Evolutionary conservation across 2,888 invertebrate species (phyloP), one percentile per base, ranked within the genome.

Genomic region (Calliphora vomitoria): DNA sequence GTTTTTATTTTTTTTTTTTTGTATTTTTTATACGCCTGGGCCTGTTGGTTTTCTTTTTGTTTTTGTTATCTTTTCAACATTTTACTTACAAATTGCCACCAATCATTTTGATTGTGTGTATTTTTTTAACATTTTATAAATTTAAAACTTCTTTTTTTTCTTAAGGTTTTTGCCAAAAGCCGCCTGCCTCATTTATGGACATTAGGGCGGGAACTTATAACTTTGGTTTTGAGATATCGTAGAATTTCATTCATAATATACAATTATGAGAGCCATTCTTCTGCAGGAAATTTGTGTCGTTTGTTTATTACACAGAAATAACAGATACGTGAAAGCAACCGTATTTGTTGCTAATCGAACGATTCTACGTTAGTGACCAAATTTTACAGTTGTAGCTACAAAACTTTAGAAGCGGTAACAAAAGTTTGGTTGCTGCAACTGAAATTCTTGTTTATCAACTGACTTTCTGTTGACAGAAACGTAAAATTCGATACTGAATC

Each of bases 31-130:
- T n/a, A 64, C 35, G 50, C 1, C 25, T 62, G 53, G 69, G 50
- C 69, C 55, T 66, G 60, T 25, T 71, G 15, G 44, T 82, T 88
- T 82, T 82, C 64, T 18, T 76, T 58, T 76, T 80, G 38, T 69
- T 62, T 53, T 66, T 79, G 13, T 82, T 74, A 83, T 88, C 87
- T 84, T 72, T 74, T 79, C 18, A 88, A 87, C 88, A 89, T 88
- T 89, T 90, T 89, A 85, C 89, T 89, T 89, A 89, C 89, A 90
- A 90, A 90, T 89, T 89, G 88, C 88, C 89, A 90, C 88, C 89
- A 89, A 89, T 87, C 86, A 84, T 75, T 88, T 88, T 82, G 83
- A 85, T 81, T 86, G 83, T 79, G 71, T 71, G 62, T 64, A 47
- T 68, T 82, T 85, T 25, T 82, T 74, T 60, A 60, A 69, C 78